Conservation (phyloP, 2,797 vertebrate species). For the Cichlasoma orientale region DNA sequence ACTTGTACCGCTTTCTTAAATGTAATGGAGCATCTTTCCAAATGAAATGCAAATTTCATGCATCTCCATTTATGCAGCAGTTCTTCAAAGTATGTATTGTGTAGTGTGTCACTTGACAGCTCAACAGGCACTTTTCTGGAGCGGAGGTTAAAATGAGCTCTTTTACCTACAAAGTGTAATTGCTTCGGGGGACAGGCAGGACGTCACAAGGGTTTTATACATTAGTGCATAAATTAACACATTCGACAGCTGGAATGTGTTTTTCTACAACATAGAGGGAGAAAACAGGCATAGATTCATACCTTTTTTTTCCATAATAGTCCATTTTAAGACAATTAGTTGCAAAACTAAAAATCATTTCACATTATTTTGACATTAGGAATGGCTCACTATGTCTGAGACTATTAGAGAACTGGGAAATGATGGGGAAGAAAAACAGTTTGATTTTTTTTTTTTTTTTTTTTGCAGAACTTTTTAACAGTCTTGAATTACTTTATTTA, state of each 20-base stretch:
- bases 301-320: neutral
- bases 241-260: constrained; percentile 65
- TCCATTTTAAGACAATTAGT: constrained; percentile 15
- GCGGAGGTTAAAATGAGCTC: constrained; percentile 34
- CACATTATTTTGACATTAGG: constrained; percentile 16
- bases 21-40: neutral
- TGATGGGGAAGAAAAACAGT: neutral
- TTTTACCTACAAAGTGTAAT: constrained; percentile 23
- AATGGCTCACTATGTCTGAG: neutral
- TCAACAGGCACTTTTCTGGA: constrained; percentile 26
- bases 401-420: neutral
- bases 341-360: neutral
- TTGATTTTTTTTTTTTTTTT: constrained; percentile 1
- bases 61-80: neutral
- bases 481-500: constrained; percentile 3
- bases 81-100: constrained; percentile 22
- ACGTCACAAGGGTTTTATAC: constrained; percentile 46
- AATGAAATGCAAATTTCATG: constrained; percentile 8
- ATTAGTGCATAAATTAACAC: constrained; percentile 39
- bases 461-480: neutral
- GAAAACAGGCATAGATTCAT: neutral
- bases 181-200: constrained; percentile 59
- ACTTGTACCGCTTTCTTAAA: neutral
- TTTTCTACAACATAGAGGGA: constrained; percentile 1
- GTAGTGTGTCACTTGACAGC: constrained; percentile 46